phyloP scores from a whole-genome alignment of 2,113 vertebrate genomes.

The Pleuronectes platessa region DNA sequence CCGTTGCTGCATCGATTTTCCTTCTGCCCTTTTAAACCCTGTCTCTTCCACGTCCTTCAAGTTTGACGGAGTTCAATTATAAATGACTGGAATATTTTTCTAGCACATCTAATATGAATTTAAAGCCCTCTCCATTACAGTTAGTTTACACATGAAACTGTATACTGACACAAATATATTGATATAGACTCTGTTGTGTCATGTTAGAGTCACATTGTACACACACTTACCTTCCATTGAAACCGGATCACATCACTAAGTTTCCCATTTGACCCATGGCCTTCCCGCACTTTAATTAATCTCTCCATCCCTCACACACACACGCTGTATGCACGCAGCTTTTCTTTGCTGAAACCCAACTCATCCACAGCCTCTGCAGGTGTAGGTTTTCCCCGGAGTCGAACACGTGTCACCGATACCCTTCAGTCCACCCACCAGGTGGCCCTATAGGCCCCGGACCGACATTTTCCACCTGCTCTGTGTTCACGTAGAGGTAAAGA shows the following conservation, averaged over 20 bases:
- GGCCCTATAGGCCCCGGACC: neutral
- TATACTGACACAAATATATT: too few relatives aligned
- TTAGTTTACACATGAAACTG: too few relatives aligned
- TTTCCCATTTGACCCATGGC: neutral
- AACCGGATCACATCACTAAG: too few relatives aligned
- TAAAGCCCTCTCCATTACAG: neutral
- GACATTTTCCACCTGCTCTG: neutral
- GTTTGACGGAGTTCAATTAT: neutral
- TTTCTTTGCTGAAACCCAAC: slow-evolving; percentile 31
- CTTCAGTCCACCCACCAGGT: slow-evolving; percentile 14
- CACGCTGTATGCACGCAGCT: neutral
- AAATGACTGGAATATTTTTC: neutral
- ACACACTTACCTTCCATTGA: neutral
- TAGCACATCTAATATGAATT: neutral
- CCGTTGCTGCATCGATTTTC: neutral
- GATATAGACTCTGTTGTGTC: too few relatives aligned
- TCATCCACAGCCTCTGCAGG: slow-evolving; percentile 18
- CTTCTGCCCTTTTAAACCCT: neutral
- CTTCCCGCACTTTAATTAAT: neutral
- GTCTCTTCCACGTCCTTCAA: neutral
- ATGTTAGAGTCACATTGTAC: neutral
- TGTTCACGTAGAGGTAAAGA: neutral
- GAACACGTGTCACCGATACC: slow-evolving; percentile 47
- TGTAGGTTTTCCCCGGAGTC: slow-evolving; percentile 42
- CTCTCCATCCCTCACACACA: neutral